Base-by-base conservation (phyloP, 2,797 vertebrate genomes). In the Centroberyx gerrardi region DNA sequence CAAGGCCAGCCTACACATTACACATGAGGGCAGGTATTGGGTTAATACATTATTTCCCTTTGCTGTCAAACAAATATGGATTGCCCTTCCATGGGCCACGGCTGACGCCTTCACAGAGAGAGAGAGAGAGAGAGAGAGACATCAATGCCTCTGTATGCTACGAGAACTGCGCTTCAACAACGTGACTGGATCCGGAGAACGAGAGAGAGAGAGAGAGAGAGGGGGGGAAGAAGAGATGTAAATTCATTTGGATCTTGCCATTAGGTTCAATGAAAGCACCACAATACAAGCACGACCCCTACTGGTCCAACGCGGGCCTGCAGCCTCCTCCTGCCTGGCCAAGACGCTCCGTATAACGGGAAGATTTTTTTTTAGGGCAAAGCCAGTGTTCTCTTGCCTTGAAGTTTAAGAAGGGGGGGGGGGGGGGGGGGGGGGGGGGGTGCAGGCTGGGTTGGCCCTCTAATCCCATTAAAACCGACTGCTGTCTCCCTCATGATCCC, bases 281-380 rank as follows among this genome's bases (percentile, higher is more conserved):
- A 80, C 85, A 90, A 94, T 95, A 60, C 95, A 94, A 91, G 90
- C 81, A 90, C 93, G 93, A 87, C 95, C 92, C 95, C 94, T 94
- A 86, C 86, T 62, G 95, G 90, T 72, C 0, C 0, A 54, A 42
- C 36, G 9, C 3, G 4, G 48, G 2, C 10, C 52, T 38, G 73
- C 60, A 9, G 75, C 56, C 56, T 74, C 14, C 66, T 51, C 69
- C 65, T 22, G 22, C 46, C 12, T 60, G 38, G 52, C 73, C 60
- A 73, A 87, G 73, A 79, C 79, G 74, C 77, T 60, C 28, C 60
- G 53, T 5, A 36, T 54, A 60, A n/a, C 28, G 55, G 63, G 29
- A 67, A 58, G 48, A 46, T 28, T 22, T 3, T 69, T 65, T 63
- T 72, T 75, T 31, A 38, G 53, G 65, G 14, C 33, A 82, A 58